Evolutionary conservation across 2,797 vertebrate genomes (phyloP).

Genomic region (Neosalanx taihuensis): DNA sequence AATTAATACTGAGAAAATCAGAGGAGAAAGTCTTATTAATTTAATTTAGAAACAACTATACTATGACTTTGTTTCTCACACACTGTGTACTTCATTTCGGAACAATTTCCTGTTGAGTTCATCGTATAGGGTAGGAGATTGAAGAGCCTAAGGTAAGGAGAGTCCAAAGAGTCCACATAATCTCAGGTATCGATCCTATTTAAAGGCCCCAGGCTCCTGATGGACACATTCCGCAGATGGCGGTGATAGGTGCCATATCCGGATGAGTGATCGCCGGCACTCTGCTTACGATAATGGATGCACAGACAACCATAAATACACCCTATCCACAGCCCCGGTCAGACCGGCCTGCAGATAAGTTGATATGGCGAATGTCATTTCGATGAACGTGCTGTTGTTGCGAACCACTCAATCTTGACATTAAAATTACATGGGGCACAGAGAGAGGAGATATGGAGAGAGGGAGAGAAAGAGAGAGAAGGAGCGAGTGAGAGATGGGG

Average conservation of each 20-base stretch:
- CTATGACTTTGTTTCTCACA: neutral
- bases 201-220: conserved; percentile 50
- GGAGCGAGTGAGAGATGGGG: conserved; percentile 13
- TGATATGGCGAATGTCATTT: conserved; percentile 40
- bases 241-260: conserved; percentile 58
- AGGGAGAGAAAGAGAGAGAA: neutral
- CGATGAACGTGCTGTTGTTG: neutral
- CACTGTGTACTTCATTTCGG: conserved; percentile 45
- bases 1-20: neutral
- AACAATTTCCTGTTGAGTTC: conserved; percentile 58
- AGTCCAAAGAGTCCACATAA: conserved; percentile 64
- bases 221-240: conserved; percentile 52
- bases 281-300: conserved; percentile 54
- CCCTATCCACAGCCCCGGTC: conserved; percentile 32
- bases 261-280: conserved; percentile 55
- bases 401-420: conserved; percentile 48
- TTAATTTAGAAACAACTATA: neutral
- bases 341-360: conserved; percentile 36
- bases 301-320: conserved; percentile 52
- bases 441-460: conserved; percentile 23
- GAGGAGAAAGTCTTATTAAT: neutral
- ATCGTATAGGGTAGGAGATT: conserved; percentile 53
- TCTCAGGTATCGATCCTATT: conserved; percentile 70
- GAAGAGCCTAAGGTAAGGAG: conserved; percentile 63
- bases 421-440: conserved; percentile 56